Conservation (phyloP, 2,113 vertebrate species). For the Oryzias celebensis region DNA sequence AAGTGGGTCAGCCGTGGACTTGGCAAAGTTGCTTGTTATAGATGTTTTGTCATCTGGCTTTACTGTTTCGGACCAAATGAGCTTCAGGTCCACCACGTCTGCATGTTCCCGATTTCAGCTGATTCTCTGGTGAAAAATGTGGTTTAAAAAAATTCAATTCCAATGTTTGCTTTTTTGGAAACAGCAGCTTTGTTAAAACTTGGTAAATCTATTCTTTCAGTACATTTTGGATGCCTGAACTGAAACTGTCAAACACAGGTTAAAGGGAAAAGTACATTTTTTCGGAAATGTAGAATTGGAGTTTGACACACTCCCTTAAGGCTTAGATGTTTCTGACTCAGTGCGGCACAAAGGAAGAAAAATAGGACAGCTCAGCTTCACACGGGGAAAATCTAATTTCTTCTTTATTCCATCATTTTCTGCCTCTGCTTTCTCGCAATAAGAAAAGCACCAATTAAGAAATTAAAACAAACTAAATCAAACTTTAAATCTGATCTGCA, state of each 20-base stretch:
- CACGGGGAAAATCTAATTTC: not conserved
- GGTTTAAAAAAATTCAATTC: not conserved
- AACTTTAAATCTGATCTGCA: too few species aligned
- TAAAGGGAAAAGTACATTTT: not conserved
- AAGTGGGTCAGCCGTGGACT: constrained; percentile 1
- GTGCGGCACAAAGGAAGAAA: not conserved
- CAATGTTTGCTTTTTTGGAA: not conserved
- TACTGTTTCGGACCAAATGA: not conserved
- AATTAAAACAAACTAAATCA: not conserved
- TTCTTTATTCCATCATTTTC: not conserved
- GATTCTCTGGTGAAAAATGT: not conserved
- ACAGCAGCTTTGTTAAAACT: not conserved
- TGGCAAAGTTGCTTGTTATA: not conserved
- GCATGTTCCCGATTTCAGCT: not conserved
- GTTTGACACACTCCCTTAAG: constrained; percentile 6
- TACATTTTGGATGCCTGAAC: not conserved
- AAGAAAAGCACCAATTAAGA: not conserved
- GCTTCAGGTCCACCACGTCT: not conserved
- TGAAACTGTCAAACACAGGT: not conserved
- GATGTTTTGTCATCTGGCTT: not conserved
- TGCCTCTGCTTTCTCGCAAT: not conserved
- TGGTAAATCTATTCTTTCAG: not conserved
- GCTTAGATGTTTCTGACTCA: constrained; percentile 9
- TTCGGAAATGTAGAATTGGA: constrained; percentile 5
- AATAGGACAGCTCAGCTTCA: not conserved